Evolutionary conservation across 2,113 vertebrate species (phyloP).

Genomic region (Prolemur simus): DNA sequence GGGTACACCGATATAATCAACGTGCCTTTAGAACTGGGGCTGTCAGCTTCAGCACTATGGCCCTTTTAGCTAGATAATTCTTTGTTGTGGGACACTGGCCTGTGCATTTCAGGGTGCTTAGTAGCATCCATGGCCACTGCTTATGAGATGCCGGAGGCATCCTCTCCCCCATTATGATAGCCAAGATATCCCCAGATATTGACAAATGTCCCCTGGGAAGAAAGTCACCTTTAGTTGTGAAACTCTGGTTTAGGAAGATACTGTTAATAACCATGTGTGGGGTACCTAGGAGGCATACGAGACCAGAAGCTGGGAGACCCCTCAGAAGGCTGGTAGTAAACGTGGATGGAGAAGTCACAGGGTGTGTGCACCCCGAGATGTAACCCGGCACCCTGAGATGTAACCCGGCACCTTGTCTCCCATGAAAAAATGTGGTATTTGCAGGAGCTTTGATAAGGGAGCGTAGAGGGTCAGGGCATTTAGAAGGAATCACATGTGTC

Average conservation of each 20-base stretch:
- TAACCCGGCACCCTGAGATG: too few species aligned
- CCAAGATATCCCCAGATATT: background rate
- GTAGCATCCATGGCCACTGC: background rate
- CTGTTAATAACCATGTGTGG: background rate
- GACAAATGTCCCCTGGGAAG: background rate
- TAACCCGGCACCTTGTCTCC: background rate
- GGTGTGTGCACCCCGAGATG: too few species aligned
- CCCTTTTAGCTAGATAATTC: background rate
- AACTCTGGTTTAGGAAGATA: background rate
- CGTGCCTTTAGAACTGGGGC: background rate
- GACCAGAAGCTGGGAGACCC: background rate
- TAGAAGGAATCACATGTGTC: background rate
- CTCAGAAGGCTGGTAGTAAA: too few species aligned
- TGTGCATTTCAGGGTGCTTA: background rate
- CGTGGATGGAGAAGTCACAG: fast-evolving
- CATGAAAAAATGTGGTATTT: background rate
- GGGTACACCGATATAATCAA: too few species aligned
- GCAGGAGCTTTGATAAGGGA: background rate
- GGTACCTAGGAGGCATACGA: fast-evolving
- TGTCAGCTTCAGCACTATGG: background rate
- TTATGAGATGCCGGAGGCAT: background rate
- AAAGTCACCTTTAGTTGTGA: background rate
- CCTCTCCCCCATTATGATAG: too few species aligned
- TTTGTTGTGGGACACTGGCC: background rate
- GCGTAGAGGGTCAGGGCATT: background rate